phyloP scores from a whole-genome alignment of 1,140 invertebrate species.

The Procambarus clarkii region DNA sequence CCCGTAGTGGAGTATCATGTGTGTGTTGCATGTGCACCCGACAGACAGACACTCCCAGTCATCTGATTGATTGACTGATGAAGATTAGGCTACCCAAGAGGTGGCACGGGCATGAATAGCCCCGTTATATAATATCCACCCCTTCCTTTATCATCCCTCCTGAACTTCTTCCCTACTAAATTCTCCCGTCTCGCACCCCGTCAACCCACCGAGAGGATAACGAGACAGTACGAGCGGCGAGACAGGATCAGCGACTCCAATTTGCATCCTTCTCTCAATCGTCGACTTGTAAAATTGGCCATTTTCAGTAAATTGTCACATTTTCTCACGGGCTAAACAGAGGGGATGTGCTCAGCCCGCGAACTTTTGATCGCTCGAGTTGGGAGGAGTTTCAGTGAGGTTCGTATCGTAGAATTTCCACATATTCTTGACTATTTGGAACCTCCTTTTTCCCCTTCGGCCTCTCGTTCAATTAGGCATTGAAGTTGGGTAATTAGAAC shows the following conservation, averaged over 20 bases:
- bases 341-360: constrained; percentile 20
- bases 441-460: too few species aligned
- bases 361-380: constrained; percentile 42
- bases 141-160: neutral
- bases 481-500: too few species aligned
- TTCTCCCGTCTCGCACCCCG: constrained; percentile 49
- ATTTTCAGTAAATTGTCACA: constrained; percentile 69
- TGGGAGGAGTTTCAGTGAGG: constrained; percentile 30
- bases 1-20: too few species aligned
- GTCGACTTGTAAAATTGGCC: constrained; percentile 69
- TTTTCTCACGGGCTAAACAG: constrained; percentile 65
- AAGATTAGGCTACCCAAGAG: too few species aligned
- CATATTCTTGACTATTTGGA: neutral
- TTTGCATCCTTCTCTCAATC: constrained; percentile 69
- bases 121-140: too few species aligned
- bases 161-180: constrained; percentile 37
- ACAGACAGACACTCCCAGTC: too few species aligned
- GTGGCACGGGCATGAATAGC: too few species aligned
- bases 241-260: constrained; percentile 64
- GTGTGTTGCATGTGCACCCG: too few species aligned
- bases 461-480: too few species aligned
- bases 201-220: constrained; percentile 57
- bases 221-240: constrained; percentile 60
- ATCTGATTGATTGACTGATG: too few species aligned
- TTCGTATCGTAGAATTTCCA: constrained; percentile 17